Percentiles rank a stretch among this genome's conserved stretches.
These are phyloP conservation scores for Melieria crassipennis DNA, from an alignment of 2,888 invertebrate genomes.

Conservation along the genomic window DNA sequence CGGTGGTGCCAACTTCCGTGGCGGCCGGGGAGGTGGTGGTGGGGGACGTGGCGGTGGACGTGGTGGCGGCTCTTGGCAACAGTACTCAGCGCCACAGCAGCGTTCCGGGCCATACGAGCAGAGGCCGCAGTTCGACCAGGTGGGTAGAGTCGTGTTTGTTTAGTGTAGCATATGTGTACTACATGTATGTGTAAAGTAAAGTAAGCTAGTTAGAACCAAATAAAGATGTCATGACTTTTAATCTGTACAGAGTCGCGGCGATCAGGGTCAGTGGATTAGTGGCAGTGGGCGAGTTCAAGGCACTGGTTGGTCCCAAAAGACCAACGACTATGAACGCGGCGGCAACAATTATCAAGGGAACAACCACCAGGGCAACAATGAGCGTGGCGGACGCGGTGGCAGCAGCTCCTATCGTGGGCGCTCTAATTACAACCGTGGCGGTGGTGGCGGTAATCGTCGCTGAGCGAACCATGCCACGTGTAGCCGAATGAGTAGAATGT, in stretches of 20 bases:
- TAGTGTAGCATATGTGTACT: background rate
- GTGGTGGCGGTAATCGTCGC: slow-evolving; percentile 38
- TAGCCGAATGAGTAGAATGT: no score
- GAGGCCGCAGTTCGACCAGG: slow-evolving; percentile 47
- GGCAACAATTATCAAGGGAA: slow-evolving; percentile 44
- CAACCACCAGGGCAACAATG: background rate
- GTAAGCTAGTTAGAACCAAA: no score
- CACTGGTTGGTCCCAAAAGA: slow-evolving; percentile 58
- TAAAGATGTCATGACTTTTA: no score
- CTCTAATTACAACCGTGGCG: slow-evolving; percentile 45
- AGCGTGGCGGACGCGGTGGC: slow-evolving; percentile 32
- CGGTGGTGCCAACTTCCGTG: slow-evolving; percentile 60
- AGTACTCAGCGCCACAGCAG: slow-evolving; percentile 40
- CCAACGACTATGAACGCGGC: slow-evolving; percentile 48
- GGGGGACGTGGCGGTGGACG: slow-evolving; percentile 55
- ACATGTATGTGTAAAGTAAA: background rate
- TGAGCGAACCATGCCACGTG: background rate
- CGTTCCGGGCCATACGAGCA: slow-evolving; percentile 48
- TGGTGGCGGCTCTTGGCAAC: slow-evolving; percentile 53
- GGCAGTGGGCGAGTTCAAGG: slow-evolving; percentile 65
- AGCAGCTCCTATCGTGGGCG: slow-evolving; percentile 41
- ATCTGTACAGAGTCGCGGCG: slow-evolving; percentile 33
- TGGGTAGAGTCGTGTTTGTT: slow-evolving; percentile 14
- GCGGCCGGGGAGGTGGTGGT: slow-evolving; percentile 57
- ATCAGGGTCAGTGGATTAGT: slow-evolving; percentile 52